Evolutionary conservation across 1,140 invertebrate genomes (phyloP).

Genomic region (Heliconius hewitsoni): DNA sequence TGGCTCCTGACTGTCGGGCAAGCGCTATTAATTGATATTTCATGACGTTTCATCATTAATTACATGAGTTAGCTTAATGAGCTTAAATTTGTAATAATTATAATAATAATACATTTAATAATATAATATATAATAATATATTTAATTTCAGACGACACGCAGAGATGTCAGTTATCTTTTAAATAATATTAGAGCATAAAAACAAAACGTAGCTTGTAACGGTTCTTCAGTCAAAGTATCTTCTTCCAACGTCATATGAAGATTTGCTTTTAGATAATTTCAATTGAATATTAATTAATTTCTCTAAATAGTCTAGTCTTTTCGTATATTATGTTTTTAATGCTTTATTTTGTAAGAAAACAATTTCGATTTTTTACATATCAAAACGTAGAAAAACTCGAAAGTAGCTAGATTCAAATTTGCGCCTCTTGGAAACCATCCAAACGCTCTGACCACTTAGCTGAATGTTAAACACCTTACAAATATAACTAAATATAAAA

Average conservation of each 20-base stretch:
- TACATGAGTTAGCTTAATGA: slow-evolving; percentile 1
- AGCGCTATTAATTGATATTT: neutral
- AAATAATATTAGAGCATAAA: neutral
- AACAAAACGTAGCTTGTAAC: no score
- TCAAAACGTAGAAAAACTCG: neutral
- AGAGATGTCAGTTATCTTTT: neutral
- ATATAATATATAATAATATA: neutral
- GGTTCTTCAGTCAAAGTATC: no score
- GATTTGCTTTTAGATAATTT: no score
- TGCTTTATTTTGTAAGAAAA: no score
- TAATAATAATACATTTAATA: neutral
- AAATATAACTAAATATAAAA: no score
- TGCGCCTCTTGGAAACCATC: neutral
- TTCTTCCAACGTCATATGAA: no score
- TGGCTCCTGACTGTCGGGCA: neutral
- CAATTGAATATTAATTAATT: no score
- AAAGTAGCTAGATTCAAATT: neutral
- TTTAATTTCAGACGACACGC: neutral
- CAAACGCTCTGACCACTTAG: neutral
- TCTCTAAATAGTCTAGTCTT: no score
- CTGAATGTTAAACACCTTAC: no score
- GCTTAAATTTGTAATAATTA: neutral
- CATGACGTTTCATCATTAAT: neutral
- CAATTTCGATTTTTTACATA: no score
- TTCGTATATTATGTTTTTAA: no score